Evolutionary conservation across 2,113 vertebrate species (phyloP), one percentile per base, ranked within the genome.

Genomic region (Hemiprocne comata): DNA sequence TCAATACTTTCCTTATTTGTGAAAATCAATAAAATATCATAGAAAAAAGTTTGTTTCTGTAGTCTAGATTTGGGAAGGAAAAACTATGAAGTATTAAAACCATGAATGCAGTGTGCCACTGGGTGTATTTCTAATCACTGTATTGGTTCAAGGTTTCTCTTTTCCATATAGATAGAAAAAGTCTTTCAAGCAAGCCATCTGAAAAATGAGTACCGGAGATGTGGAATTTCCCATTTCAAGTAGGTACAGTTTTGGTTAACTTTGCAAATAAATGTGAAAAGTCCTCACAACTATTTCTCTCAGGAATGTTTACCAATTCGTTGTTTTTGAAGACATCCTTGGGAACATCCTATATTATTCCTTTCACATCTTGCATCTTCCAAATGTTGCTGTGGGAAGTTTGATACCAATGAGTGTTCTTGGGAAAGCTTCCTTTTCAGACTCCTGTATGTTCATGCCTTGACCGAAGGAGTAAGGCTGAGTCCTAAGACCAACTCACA

Each of bases 161-260:
- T 87, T 86, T 86, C 76, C 67, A 6, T 77, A 70, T 82, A 98
- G 98, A 42, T 98, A 90, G 85, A 97, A 87, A 87, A 97, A 3
- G 95, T 98, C 53, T 98, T 98, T 90, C 95, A 97, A 91, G 90
- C 82, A 97, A 97, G 98, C 94, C 93, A 95, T 51, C 87, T 98
- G 72, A 96, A 93, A 86, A 85, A 95, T 24, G 18, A 96, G n/a
- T 98, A 97, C 66, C 71, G 87, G 89, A 89, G 78, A 44, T 97
- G 97, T 78, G 94, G 94, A 61, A 66, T 98, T 95, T 95, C 95
- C 61, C 85, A 17, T n/a, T 98, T 98, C 96, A 87, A 76, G 98
- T 98, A 88, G 85, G 98, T 97, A 90, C 9, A 91, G 8, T 28
- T 74, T 42, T 64, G 67, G 31, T 81, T 40, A 70, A 60, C 25